Conservation (phyloP, 1,140 invertebrate species). For the Pygmarrhopalites habei region DNA sequence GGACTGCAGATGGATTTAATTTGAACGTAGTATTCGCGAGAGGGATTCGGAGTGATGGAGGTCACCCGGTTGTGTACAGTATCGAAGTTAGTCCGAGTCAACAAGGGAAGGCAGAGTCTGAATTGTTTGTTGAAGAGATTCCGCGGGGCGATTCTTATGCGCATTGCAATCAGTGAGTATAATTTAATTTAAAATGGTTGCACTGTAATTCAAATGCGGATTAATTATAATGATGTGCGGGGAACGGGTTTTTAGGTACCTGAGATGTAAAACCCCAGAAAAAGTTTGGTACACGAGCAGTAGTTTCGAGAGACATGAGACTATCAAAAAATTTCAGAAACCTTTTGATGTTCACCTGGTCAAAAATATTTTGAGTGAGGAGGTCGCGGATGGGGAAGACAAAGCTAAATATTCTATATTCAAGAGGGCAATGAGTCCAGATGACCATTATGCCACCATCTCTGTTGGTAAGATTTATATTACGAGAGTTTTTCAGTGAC, state of each 20-base stretch:
- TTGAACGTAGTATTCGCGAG: slow-evolving; percentile 56
- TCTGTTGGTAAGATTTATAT: too few relatives aligned
- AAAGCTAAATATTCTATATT: slow-evolving; percentile 11
- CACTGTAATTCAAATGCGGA: too few relatives aligned
- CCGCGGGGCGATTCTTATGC: background rate
- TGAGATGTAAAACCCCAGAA: background rate
- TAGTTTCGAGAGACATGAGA: background rate
- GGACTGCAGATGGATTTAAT: slow-evolving; percentile 70
- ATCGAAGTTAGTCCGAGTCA: slow-evolving; percentile 1
- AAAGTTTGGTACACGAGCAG: slow-evolving; percentile 2
- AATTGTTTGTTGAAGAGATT: background rate
- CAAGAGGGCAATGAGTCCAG: slow-evolving; percentile 2
- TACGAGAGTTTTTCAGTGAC: too few relatives aligned
- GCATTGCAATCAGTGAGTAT: slow-evolving; percentile 12
- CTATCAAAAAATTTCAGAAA: background rate
- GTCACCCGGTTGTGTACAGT: background rate
- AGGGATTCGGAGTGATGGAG: background rate
- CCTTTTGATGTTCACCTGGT: background rate
- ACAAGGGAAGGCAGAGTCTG: background rate
- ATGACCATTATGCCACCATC: slow-evolving; percentile 1
- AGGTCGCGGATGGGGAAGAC: background rate
- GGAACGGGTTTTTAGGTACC: too few relatives aligned
- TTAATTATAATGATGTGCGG: too few relatives aligned
- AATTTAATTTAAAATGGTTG: too few relatives aligned
- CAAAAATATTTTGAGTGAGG: slow-evolving; percentile 1